These are phyloP conservation scores for Falco concolor DNA, from an alignment of 2,797 vertebrate species.

Conservation along the genomic window DNA sequence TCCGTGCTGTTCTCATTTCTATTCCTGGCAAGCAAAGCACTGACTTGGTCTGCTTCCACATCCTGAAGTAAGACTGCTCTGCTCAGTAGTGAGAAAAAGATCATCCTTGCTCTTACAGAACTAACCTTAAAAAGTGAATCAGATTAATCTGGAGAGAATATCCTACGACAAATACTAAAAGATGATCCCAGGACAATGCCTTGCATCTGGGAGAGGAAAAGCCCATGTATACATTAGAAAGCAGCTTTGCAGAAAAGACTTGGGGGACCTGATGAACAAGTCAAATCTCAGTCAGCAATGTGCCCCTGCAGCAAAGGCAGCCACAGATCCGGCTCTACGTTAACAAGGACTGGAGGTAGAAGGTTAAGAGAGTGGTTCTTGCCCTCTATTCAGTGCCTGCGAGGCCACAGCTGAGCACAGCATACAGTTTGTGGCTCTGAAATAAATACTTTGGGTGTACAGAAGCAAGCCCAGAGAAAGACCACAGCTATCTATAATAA, in stretches of 20 bases:
- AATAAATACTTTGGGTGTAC: neutral
- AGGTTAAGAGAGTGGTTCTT: neutral
- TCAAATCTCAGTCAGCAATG: neutral
- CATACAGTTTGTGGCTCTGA: neutral
- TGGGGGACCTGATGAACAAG: neutral
- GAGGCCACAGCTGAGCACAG: neutral
- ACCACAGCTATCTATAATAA: neutral
- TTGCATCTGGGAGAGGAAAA: neutral
- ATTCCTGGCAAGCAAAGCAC: neutral
- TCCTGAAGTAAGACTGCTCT: neutral
- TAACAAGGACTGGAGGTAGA: neutral
- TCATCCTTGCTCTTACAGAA: neutral
- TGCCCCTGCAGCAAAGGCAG: neutral
- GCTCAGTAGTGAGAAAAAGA: neutral
- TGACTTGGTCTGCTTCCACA: conserved; percentile 4
- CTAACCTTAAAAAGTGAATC: neutral
- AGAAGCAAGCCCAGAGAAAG: neutral
- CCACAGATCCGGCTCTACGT: neutral
- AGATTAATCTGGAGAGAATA: neutral
- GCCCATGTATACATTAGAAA: neutral
- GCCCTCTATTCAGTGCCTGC: neutral
- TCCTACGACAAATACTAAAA: neutral
- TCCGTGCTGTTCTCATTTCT: neutral
- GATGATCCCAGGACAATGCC: neutral
- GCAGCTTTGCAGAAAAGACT: neutral